Evolutionary conservation across 2,888 invertebrate genomes (phyloP).

Genomic region (Rutpela maculata): DNA sequence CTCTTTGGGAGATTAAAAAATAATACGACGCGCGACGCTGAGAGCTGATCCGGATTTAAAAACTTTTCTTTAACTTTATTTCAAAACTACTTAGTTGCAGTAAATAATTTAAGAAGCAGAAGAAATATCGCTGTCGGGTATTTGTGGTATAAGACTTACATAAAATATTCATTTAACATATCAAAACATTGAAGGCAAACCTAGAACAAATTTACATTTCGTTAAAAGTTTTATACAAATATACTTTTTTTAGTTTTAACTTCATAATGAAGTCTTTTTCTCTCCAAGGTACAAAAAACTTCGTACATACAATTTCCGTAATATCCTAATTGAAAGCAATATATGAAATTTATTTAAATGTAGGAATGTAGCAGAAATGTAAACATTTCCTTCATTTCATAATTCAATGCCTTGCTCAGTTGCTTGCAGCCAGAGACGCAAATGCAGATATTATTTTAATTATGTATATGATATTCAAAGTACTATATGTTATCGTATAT

Average conservation of each 20-base stretch:
- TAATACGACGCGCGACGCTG: background rate
- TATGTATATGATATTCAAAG: too few relatives aligned
- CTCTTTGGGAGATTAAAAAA: background rate
- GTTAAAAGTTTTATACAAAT: background rate
- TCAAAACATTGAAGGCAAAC: background rate
- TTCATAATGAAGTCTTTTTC: background rate
- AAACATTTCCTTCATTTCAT: background rate
- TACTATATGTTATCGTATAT: too few relatives aligned
- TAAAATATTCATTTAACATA: slow-evolving; percentile 1
- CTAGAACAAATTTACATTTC: background rate
- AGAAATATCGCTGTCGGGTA: background rate
- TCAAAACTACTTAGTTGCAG: slow-evolving; percentile 1
- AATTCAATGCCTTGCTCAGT: background rate
- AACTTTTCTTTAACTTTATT: slow-evolving; percentile 5
- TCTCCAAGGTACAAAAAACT: background rate
- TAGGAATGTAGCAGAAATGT: background rate
- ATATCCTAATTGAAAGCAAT: background rate
- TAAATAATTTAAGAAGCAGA: background rate
- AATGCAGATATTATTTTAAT: background rate
- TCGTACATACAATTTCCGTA: background rate
- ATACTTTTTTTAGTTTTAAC: background rate
- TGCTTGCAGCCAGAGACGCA: background rate
- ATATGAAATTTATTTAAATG: background rate
- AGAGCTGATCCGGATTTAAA: background rate
- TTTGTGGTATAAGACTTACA: background rate